A percentile compares a stretch with the other conserved stretches of the same genome.
Evolutionary conservation across 1,140 invertebrate genomes (phyloP).

Genomic region (Drosophila sp.): DNA sequence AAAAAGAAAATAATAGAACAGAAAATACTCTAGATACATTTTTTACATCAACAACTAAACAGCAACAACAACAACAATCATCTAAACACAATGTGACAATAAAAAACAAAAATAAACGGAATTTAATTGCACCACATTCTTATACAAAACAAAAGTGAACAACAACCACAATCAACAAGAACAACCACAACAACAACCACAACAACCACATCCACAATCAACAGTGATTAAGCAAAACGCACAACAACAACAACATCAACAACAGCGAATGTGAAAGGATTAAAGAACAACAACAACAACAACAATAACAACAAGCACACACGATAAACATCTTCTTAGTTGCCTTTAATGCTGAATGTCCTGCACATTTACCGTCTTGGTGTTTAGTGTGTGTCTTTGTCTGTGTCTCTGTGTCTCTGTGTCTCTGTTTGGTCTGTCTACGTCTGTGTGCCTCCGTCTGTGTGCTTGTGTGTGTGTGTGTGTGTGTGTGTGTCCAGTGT

Average conservation of each 20-base stretch:
- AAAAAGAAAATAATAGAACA: conserved; percentile 51
- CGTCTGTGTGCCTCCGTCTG: conserved; percentile 21
- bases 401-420: conserved; percentile 17
- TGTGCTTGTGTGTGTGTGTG: conserved; percentile 8
- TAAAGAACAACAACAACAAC: conserved; percentile 24
- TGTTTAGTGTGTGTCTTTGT: conserved; percentile 39
- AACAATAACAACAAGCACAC: conserved; percentile 40
- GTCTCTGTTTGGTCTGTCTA: conserved; percentile 6
- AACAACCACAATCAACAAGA: conserved; percentile 34
- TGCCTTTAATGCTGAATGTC: conserved; percentile 36
- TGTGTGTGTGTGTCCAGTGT: conserved; percentile 19
- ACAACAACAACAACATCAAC: conserved; percentile 40
- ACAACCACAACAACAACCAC: conserved; percentile 18
- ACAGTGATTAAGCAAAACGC: conserved; percentile 41
- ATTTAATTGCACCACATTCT: conserved; percentile 36
- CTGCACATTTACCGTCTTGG: conserved; percentile 38
- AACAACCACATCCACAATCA: conserved; percentile 10
- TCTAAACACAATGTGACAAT: conserved; percentile 79
- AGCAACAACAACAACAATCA: conserved; percentile 46
- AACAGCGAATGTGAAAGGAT: conserved; percentile 28
- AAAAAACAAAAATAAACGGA: conserved; percentile 41
- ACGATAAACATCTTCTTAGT: conserved; percentile 37
- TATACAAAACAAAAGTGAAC: conserved; percentile 30
- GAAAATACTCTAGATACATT: conserved; percentile 16
- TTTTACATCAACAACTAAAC: conserved; percentile 46